Evolutionary conservation across 2,888 invertebrate species (phyloP).

Genomic region (Sturmia bella): DNA sequence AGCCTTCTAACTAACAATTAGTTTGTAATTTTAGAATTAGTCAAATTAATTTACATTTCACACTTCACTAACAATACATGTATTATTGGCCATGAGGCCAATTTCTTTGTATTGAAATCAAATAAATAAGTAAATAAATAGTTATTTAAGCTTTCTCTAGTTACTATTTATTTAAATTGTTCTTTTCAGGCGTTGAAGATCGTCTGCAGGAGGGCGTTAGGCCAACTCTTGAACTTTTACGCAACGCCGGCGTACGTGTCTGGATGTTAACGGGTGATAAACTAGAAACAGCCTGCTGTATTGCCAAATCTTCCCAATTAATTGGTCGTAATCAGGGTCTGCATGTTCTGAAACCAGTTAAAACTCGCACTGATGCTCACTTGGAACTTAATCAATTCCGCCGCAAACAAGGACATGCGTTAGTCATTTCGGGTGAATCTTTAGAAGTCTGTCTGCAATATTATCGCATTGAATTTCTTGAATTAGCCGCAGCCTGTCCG

Average conservation of each 20-base stretch:
- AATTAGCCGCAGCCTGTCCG: slow-evolving; percentile 86
- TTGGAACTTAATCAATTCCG: slow-evolving; percentile 86
- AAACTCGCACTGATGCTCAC: slow-evolving; percentile 85
- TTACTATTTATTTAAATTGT: not conserved
- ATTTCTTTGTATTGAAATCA: no score
- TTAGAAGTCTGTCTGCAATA: slow-evolving; percentile 87
- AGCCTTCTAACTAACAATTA: no score
- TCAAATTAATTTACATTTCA: no score
- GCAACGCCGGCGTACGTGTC: slow-evolving; percentile 93
- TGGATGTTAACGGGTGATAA: slow-evolving; percentile 98
- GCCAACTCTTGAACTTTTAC: slow-evolving; percentile 89
- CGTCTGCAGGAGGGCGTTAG: slow-evolving; percentile 92
- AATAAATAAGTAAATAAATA: no score
- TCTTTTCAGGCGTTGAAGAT: slow-evolving; percentile 88
- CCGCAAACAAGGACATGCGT: slow-evolving; percentile 85
- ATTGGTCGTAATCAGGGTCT: slow-evolving; percentile 91
- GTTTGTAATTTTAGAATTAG: no score
- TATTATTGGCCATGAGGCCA: no score
- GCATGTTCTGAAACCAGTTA: slow-evolving; percentile 81
- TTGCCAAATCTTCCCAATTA: slow-evolving; percentile 97
- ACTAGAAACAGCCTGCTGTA: slow-evolving; percentile 98
- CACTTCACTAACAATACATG: no score
- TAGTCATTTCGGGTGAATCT: slow-evolving; percentile 88
- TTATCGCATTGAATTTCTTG: slow-evolving; percentile 87
- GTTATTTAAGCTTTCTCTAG: no score